Conservation (phyloP, 2,888 invertebrate species). For the Neoaliturus tenellus region DNA sequence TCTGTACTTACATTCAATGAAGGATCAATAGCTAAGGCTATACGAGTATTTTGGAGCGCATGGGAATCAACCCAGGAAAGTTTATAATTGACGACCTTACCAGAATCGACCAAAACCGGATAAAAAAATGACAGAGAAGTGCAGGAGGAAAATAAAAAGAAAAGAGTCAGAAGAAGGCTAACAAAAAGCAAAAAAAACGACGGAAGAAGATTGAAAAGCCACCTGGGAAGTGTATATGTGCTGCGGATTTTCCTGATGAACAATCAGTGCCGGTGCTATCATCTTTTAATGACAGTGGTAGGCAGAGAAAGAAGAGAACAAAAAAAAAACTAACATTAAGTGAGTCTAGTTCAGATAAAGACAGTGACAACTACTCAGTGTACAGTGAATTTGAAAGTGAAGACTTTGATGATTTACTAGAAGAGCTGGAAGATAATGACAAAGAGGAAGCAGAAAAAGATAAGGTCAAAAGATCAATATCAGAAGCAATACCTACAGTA, state of each 20-base stretch:
- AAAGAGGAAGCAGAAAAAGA: too few species aligned
- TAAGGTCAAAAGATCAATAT: too few species aligned
- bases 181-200: background rate
- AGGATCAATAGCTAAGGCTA: background rate
- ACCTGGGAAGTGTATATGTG: background rate
- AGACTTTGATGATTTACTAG: too few species aligned
- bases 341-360: too few species aligned
- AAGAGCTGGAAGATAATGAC: too few species aligned
- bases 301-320: too few species aligned
- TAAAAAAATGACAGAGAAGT: background rate
- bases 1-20: background rate
- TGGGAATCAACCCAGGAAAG: background rate
- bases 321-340: too few species aligned
- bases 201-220: background rate
- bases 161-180: background rate
- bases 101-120: background rate
- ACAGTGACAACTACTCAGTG: too few species aligned
- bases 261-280: too few species aligned
- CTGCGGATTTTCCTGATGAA: background rate
- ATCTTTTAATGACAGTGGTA: too few species aligned
- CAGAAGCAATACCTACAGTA: too few species aligned
- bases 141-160: background rate
- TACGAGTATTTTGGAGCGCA: background rate
- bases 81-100: background rate
- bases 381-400: too few species aligned